Base-by-base conservation (phyloP, 2,113 vertebrate genomes). In the Coptodon rendalli region DNA sequence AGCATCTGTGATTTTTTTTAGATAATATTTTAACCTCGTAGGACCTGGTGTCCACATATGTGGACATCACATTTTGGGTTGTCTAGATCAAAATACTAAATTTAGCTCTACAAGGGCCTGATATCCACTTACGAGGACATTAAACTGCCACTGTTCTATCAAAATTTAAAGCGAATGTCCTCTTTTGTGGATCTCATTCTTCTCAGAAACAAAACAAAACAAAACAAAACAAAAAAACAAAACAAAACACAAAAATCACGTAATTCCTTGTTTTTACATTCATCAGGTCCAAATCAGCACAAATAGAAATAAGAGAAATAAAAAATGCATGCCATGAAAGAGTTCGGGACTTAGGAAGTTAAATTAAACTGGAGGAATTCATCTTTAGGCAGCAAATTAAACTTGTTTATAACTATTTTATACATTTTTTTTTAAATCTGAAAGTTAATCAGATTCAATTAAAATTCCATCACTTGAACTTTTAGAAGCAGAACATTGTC, bases 161-260 rank as follows among this genome's bases (percentile, higher is more conserved):
- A 19, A 34, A 61, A 61, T 61, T 34, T 61, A 34, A 61, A 61
- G 14, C 8, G 29, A 61, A 34, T 2, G 57, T 19, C 16, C 8
- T 61, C 8, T 19, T 19, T 19, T 34, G 29, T 34, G 57, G 57
- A 31, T 61, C 5, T 17, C 16, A 19, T 34, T 61, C 0, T 61
- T 61, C 57, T 19, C 16, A 61, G 9, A 34, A 61, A 29, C 29
- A 61, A 61, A 34, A n/a, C n/a, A n/a, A n/a, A n/a, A n/a, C n/a
- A 7, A 56, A 54, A 54, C 19, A 48, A 24, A 24, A 24, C 3
- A 24, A 24, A 29, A 4, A 29, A 31, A 7, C 7, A 36, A 1
- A 0, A 43, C 13, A 12, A 3, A 6, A 13, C 24, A 4, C 6
- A 13, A 8, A 9, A 6, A 34, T 34, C 8, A 6, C 9, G 0